A percentile compares a stretch with the other conserved stretches of the same genome.
Conservation (phyloP, 1,140 invertebrate species). For the Nebria ingens region DNA sequence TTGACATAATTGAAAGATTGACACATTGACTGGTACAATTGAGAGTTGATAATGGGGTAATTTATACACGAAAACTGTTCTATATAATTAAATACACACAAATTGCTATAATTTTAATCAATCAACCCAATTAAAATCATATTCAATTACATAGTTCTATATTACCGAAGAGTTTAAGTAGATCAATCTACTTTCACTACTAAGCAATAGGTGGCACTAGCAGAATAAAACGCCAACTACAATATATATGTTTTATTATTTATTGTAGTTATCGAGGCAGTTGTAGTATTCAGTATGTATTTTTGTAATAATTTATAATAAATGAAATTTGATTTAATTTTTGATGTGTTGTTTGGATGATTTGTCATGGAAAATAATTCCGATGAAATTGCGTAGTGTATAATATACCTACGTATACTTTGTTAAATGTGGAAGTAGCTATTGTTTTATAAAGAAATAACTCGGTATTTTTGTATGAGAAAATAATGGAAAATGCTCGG, state of each 20-base stretch:
- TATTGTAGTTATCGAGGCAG: no score
- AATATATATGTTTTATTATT: background rate
- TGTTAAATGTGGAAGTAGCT: no score
- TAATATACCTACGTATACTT: no score
- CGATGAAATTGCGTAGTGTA: no score
- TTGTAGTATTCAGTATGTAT: no score
- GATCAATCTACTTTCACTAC: background rate
- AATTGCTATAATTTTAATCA: conserved; percentile 29
- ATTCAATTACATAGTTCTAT: conserved; percentile 7
- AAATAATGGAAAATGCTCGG: no score
- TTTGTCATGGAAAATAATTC: no score
- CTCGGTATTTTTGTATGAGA: no score
- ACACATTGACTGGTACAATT: background rate
- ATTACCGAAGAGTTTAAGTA: conserved; percentile 5
- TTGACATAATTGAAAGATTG: background rate
- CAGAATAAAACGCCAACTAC: background rate
- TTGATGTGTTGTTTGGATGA: background rate
- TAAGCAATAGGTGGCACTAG: background rate
- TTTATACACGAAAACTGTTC: background rate
- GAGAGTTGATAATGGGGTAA: background rate
- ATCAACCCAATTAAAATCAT: conserved; percentile 20
- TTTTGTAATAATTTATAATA: background rate
- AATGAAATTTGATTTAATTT: background rate
- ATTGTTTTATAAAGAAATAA: no score
- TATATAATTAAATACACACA: conserved; percentile 27